Percentiles rank a stretch among this genome's conserved stretches.
Evolutionary conservation across 1,140 invertebrate species (phyloP).

Genomic region (Stegodyphus dumicola): DNA sequence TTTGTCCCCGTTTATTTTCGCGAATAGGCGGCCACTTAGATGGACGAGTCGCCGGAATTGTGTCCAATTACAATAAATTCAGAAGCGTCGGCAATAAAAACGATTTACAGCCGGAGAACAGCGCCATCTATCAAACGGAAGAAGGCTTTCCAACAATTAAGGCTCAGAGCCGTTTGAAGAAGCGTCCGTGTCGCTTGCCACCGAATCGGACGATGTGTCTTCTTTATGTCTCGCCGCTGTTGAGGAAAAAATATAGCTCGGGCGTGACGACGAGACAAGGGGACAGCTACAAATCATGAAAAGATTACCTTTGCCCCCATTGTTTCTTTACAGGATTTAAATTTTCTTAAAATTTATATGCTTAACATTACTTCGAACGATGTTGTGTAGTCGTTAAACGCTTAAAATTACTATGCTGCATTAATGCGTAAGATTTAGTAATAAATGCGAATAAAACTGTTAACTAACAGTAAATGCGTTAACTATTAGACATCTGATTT

Average conservation of each 20-base stretch:
- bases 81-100: constrained; percentile 55
- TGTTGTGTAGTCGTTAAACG: no score
- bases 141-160: constrained; percentile 50
- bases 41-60: constrained; percentile 56
- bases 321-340: background rate
- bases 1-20: constrained; percentile 56
- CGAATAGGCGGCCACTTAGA: constrained; percentile 45
- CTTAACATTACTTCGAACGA: no score
- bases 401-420: no score
- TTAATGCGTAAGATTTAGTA: no score
- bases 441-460: no score
- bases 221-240: constrained; percentile 51
- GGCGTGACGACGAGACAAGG: constrained; percentile 24
- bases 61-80: constrained; percentile 61
- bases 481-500: no score
- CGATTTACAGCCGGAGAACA: constrained; percentile 52
- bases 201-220: constrained; percentile 52
- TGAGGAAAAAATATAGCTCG: constrained; percentile 36
- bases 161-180: constrained; percentile 53
- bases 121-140: constrained; percentile 39
- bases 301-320: background rate
- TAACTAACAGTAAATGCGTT: no score
- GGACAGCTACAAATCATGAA: constrained; percentile 17
- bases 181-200: constrained; percentile 52
- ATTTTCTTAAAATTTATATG: no score